phyloP scores from a whole-genome alignment of 2,113 vertebrate genomes.

The Dicrurus megarhynchus region DNA sequence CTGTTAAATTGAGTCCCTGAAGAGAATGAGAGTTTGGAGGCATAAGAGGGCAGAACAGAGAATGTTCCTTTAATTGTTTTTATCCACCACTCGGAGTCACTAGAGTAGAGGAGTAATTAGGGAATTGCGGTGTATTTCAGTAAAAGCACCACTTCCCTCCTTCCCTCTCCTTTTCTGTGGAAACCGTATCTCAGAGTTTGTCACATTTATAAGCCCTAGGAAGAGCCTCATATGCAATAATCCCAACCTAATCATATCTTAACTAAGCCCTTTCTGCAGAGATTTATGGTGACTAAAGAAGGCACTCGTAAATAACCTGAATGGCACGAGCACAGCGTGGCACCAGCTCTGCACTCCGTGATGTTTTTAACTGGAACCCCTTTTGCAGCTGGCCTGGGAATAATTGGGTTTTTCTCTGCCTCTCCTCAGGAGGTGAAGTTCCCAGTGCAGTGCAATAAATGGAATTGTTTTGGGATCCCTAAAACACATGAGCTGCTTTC shows the following conservation, averaged over 20 bases:
- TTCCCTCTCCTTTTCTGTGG: background rate
- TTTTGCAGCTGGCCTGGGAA: background rate
- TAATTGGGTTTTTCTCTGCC: background rate
- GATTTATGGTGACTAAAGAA: background rate
- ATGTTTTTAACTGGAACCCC: background rate
- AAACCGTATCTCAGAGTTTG: background rate
- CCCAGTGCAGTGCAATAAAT: background rate
- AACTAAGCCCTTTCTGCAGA: constrained; percentile 22
- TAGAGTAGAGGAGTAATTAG: constrained; percentile 39
- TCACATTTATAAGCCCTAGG: constrained; percentile 8
- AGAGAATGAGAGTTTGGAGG: constrained; percentile 21
- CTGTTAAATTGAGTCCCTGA: constrained; percentile 29
- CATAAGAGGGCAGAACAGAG: constrained; percentile 28
- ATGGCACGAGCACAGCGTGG: background rate
- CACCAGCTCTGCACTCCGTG: background rate
- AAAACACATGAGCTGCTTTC: background rate
- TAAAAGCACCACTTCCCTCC: background rate
- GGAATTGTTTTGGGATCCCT: background rate
- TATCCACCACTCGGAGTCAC: constrained; percentile 2
- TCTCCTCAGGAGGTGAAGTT: background rate
- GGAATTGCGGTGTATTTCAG: constrained; percentile 9
- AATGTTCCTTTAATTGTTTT: constrained; percentile 52
- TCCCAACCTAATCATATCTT: constrained; percentile 21
- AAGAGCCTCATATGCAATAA: constrained; percentile 22
- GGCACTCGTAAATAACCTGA: constrained; percentile 4